A percentile compares a stretch with the other conserved stretches of the same genome.
phyloP scores from a whole-genome alignment of 2,113 vertebrate genomes.

The Etia nguti region DNA sequence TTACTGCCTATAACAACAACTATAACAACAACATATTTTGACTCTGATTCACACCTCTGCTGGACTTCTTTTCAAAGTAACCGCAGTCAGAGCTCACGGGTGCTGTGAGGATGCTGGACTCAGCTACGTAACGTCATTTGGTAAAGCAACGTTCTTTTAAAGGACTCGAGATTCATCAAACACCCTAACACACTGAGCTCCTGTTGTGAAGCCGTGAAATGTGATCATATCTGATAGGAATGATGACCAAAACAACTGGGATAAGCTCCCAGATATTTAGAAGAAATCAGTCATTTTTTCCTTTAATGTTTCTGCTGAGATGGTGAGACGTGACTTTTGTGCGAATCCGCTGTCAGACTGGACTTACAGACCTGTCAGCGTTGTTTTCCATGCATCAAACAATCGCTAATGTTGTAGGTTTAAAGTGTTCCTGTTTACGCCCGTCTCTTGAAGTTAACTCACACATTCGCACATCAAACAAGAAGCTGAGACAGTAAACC shows the following conservation, averaged over 20 bases:
- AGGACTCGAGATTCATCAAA: neutral
- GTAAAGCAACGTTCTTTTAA: neutral
- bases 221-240: neutral
- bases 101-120: neutral
- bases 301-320: constrained; percentile 19
- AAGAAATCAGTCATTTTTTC: neutral
- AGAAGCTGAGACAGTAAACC: constrained; percentile 23
- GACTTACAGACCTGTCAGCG: constrained; percentile 36
- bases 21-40: neutral
- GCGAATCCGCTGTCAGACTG: constrained; percentile 11
- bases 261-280: neutral
- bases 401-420: constrained; percentile 3
- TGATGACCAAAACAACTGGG: neutral
- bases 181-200: neutral
- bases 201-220: neutral
- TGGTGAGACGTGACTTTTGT: neutral
- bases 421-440: constrained; percentile 49
- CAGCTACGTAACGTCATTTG: neutral
- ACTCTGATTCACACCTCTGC: neutral
- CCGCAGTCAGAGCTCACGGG: neutral
- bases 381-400: constrained; percentile 47
- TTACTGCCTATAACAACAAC: neutral
- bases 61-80: neutral
- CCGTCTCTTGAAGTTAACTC: constrained; percentile 30
- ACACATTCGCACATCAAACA: constrained; percentile 19